A percentile compares a stretch with the other conserved stretches of the same genome.
These are phyloP conservation scores for Stratiomys singularior DNA, from an alignment of 2,888 invertebrate species.

Conservation along the genomic window DNA sequence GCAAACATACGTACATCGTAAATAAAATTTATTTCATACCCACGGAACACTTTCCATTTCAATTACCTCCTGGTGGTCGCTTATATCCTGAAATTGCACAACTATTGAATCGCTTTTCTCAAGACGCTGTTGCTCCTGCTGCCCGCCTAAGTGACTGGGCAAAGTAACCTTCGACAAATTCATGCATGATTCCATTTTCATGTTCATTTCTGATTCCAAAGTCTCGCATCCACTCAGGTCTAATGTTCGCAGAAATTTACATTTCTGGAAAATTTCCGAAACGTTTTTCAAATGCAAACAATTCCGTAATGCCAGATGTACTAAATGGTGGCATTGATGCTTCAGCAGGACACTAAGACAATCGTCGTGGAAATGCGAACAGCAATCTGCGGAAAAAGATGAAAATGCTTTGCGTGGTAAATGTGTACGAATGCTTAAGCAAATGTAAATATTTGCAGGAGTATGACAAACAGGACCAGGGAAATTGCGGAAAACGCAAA, in stretches of 20 bases:
- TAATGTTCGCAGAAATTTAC: conserved; percentile 17
- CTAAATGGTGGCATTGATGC: conserved; percentile 11
- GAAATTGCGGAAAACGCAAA: no score
- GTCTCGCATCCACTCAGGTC: conserved; percentile 38
- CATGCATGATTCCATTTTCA: background rate
- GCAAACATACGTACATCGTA: no score
- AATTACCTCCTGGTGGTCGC: background rate
- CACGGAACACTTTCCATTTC: background rate
- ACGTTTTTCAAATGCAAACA: conserved; percentile 27
- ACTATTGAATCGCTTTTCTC: background rate
- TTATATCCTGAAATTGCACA: conserved; percentile 7
- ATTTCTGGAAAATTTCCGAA: conserved; percentile 32
- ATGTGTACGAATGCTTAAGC: background rate
- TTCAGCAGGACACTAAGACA: conserved; percentile 2
- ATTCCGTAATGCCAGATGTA: conserved; percentile 36
- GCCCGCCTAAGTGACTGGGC: conserved; percentile 1
- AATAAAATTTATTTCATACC: no score
- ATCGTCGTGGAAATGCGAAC: conserved; percentile 5
- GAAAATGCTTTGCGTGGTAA: background rate
- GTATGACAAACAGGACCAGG: no score
- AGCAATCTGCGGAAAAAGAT: conserved; percentile 24
- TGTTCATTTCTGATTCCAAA: conserved; percentile 19
- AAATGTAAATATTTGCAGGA: background rate
- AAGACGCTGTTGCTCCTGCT: background rate
- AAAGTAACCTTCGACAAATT: conserved; percentile 20